Evolutionary conservation across 2,113 vertebrate genomes (phyloP), one percentile per base, ranked within the genome.

Genomic region (Smithornis capensis): DNA sequence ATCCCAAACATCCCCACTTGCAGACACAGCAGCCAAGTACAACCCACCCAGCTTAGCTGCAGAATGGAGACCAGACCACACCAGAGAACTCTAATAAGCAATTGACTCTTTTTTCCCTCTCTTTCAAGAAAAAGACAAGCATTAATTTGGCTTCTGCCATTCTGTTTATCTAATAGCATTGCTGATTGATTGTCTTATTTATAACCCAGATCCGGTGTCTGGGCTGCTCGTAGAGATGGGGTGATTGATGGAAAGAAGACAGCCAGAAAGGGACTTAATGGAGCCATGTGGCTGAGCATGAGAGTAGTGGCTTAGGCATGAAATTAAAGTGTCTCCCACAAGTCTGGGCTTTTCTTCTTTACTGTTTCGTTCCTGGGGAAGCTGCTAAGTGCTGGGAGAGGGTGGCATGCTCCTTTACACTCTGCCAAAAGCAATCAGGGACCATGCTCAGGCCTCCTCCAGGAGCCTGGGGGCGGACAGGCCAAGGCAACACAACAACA

Each of bases 181-280:
- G 0, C 69, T 96, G 96, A 97, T 95, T 95, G 97, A 97, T 97
- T 95, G 87, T 90, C 96, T 96, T 97, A 94, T 96, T 96, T 97
- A 96, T 95, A 96, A 92, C 74, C 91, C 69, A 82, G 95, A 96
- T 97, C 95, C 94, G 90, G 96, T 94, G 95, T 89, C 96, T 92
- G 94, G 76, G 94, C 86, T 83, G 91, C 81, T 95, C 3, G 0
- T 0, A 2, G 76, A 95, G 94, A 95, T 35, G 3, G 70, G 23
- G 52, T 96, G 96, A 97, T 96, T 96, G 97, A 97, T 97, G 95
- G 78, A 85, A 89, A 89, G 64, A 94, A 95, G 94, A 93, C 89
- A 92, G 92, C 76, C 90, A 87, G 95, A 62, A 78, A 68, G 86
- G 90, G 80, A 87, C 86, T 95, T 97, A 96, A 97, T 96, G 96